phyloP scores from a whole-genome alignment of 2,113 vertebrate species.

The Cardinalis cardinalis region DNA sequence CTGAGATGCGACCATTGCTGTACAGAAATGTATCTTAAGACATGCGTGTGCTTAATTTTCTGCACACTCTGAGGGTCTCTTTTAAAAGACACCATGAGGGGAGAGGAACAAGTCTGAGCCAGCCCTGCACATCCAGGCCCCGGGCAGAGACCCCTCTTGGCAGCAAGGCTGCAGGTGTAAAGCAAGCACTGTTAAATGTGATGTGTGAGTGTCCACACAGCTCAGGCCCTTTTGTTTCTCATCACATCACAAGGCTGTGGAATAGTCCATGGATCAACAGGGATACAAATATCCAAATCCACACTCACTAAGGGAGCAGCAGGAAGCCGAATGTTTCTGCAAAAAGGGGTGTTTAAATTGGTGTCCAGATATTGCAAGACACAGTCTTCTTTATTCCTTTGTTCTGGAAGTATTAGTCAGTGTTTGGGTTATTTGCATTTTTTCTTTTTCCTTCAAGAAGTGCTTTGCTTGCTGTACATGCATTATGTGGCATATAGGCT shows the following conservation, averaged over 20 bases:
- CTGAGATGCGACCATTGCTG: neutral
- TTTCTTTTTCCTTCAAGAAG: neutral
- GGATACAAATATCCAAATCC: neutral
- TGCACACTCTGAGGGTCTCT: neutral
- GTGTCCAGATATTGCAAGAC: neutral
- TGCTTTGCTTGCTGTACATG: neutral
- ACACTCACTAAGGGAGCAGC: neutral
- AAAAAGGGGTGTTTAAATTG: neutral
- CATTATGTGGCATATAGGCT: neutral
- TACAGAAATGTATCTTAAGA: neutral
- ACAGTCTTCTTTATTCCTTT: neutral
- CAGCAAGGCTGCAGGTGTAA: neutral
- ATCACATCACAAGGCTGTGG: neutral
- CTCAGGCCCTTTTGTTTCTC: neutral
- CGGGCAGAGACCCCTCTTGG: neutral
- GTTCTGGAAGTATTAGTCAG: neutral
- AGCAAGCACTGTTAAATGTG: neutral
- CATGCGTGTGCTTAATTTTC: neutral
- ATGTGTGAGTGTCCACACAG: accelerated
- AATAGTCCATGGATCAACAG: accelerated
- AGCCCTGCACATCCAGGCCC: neutral
- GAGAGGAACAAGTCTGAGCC: neutral
- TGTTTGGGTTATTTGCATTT: neutral
- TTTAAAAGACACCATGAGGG: neutral
- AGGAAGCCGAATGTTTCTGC: neutral